Percentiles rank a stretch among this genome's conserved stretches.
These are phyloP conservation scores for Rhea pennata DNA, from an alignment of 2,113 vertebrate genomes.

Conservation along the genomic window DNA sequence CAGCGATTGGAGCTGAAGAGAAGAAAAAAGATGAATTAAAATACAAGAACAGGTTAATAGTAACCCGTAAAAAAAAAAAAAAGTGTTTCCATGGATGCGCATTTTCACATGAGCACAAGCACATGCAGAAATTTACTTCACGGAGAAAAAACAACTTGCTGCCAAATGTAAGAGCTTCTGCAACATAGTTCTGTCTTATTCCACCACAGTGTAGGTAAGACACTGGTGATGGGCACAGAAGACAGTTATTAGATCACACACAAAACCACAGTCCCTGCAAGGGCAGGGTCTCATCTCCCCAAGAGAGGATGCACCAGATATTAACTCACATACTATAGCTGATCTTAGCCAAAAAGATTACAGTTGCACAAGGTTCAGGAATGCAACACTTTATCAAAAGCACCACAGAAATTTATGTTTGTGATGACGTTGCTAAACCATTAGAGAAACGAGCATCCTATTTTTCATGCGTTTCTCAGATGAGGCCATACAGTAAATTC, in stretches of 20 bases:
- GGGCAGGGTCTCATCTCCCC: constrained; percentile 50
- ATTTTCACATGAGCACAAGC: background rate
- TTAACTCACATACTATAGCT: constrained; percentile 44
- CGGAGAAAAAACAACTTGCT: background rate
- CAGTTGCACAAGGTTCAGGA: constrained; percentile 60
- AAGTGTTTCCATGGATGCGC: background rate
- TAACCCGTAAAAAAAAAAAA: background rate
- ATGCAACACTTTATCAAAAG: constrained; percentile 44
- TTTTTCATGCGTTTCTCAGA: constrained; percentile 34
- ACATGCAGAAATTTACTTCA: background rate
- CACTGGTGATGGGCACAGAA: background rate
- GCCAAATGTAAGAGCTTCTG: background rate
- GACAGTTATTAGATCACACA: constrained; percentile 7
- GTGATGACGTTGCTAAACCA: constrained; percentile 24
- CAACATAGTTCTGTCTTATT: background rate
- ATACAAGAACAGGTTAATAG: background rate
- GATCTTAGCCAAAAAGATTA: constrained; percentile 45
- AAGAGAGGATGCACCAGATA: constrained; percentile 47
- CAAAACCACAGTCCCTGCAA: background rate
- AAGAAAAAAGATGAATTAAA: background rate
- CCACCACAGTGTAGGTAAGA: background rate
- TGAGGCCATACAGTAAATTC: constrained; percentile 59
- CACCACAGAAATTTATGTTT: constrained; percentile 51
- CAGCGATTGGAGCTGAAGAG: background rate
- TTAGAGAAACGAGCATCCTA: constrained; percentile 17